phyloP scores from a whole-genome alignment of 2,113 vertebrate species.

The Semicossyphus pulcher region DNA sequence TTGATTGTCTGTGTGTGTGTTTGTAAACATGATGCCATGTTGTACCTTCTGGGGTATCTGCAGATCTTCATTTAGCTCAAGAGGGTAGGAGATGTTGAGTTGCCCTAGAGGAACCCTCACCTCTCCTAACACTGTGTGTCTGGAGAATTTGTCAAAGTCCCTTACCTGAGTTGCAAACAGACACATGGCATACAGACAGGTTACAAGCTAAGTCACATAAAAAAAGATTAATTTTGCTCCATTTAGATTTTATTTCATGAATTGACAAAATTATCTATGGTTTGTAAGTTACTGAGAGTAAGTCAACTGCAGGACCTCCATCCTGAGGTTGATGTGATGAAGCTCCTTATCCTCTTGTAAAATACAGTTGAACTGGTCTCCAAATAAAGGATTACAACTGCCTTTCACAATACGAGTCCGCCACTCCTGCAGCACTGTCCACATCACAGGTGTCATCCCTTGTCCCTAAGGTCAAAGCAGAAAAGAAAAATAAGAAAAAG shows the following conservation, averaged over 20 bases:
- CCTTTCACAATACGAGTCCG: slow-evolving; percentile 77
- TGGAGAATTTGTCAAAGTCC: slow-evolving; percentile 84
- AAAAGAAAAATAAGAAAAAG: background rate
- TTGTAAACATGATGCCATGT: background rate
- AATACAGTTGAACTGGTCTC: slow-evolving; percentile 79
- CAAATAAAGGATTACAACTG: slow-evolving; percentile 76
- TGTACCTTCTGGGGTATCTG: slow-evolving; percentile 80
- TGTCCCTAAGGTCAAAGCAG: slow-evolving; percentile 38
- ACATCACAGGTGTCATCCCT: slow-evolving; percentile 14
- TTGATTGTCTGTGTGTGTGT: background rate
- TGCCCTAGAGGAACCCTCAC: slow-evolving; percentile 69
- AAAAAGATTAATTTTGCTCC: background rate
- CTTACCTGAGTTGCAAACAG: slow-evolving; percentile 76
- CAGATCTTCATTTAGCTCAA: slow-evolving; percentile 80
- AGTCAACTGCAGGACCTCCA: slow-evolving; percentile 71
- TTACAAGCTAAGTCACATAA: background rate
- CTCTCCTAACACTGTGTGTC: slow-evolving; percentile 80
- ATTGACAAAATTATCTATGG: background rate
- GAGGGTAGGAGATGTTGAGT: slow-evolving; percentile 74
- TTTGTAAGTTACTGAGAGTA: background rate
- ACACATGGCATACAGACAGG: slow-evolving; percentile 1
- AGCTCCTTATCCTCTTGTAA: slow-evolving; percentile 65
- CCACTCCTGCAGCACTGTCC: slow-evolving; percentile 78
- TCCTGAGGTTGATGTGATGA: slow-evolving; percentile 72
- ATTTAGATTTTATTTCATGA: background rate